Percentiles rank a stretch among this genome's conserved stretches.
Evolutionary conservation across 2,888 invertebrate species (phyloP).

Genomic region (Geotrupes spiniger): DNA sequence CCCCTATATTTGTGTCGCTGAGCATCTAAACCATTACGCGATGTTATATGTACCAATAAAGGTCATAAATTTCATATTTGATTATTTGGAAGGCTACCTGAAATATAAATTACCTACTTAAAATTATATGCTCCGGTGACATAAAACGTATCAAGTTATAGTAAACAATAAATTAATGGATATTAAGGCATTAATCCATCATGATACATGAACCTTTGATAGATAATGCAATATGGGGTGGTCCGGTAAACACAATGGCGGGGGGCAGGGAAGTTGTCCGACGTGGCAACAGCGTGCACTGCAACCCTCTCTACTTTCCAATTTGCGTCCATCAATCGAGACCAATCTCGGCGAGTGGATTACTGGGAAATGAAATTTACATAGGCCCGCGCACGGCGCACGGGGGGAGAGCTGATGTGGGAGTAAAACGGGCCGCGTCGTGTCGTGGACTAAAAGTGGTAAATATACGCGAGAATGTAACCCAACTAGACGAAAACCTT

Average conservation of each 20-base stretch:
- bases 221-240: constrained; percentile 39
- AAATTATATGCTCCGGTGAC: not conserved
- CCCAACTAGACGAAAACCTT: constrained; percentile 6
- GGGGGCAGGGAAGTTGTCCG: constrained; percentile 26
- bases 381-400: constrained; percentile 52
- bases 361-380: constrained; percentile 68
- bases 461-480: constrained; percentile 3
- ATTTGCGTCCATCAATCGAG: constrained; percentile 70
- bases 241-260: constrained; percentile 33
- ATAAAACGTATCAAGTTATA: constrained; percentile 11
- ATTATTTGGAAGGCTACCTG: too few relatives aligned
- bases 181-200: constrained; percentile 36
- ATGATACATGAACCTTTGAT: constrained; percentile 39
- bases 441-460: constrained; percentile 1
- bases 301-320: constrained; percentile 55
- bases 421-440: not conserved
- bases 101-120: too few relatives aligned
- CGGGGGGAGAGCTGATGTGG: constrained; percentile 5
- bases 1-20: too few relatives aligned
- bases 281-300: constrained; percentile 36
- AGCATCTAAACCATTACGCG: too few relatives aligned
- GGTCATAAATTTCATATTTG: too few relatives aligned
- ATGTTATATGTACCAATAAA: too few relatives aligned
- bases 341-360: constrained; percentile 69
- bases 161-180: constrained; percentile 36